Conservation (phyloP, 2,888 invertebrate species). For the Brachyopa scutellaris region DNA sequence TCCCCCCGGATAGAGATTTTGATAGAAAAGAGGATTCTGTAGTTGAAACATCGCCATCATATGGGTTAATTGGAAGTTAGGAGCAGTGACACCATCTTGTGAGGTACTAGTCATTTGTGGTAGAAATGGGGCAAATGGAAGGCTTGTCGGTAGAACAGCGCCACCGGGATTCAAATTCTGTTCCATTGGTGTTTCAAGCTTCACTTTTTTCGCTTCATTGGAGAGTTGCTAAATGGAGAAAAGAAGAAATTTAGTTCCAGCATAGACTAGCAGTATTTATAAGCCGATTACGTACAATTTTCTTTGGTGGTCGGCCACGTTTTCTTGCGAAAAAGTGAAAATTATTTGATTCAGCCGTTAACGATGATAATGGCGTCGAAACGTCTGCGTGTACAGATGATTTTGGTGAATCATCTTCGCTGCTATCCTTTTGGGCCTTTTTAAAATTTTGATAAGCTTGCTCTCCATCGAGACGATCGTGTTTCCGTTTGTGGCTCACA, state of each 20-base stretch:
- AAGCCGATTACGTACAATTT: conserved; percentile 80
- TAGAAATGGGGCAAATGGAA: conserved; percentile 74
- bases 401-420: conserved; percentile 76
- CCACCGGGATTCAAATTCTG: not conserved
- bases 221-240: conserved; percentile 48
- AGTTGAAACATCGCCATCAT: conserved; percentile 80
- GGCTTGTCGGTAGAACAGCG: conserved; percentile 6
- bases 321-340: conserved; percentile 79
- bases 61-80: conserved; percentile 79
- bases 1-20: conserved; percentile 79
- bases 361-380: conserved; percentile 79
- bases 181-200: conserved; percentile 37
- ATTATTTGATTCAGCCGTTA: conserved; percentile 76
- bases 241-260: too few species aligned
- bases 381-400: conserved; percentile 63
- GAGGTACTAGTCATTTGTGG: conserved; percentile 74
- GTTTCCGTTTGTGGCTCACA: conserved; percentile 98
- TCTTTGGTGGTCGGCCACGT: conserved; percentile 80
- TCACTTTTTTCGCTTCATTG: conserved; percentile 23
- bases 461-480: conserved; percentile 96
- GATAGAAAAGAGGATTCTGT: conserved; percentile 80
- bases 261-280: too few species aligned
- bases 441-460: conserved; percentile 81
- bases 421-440: conserved; percentile 76
- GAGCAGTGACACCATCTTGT: conserved; percentile 75